Conservation (phyloP, 2,888 invertebrate genomes). For the Synergus umbraculus region DNA sequence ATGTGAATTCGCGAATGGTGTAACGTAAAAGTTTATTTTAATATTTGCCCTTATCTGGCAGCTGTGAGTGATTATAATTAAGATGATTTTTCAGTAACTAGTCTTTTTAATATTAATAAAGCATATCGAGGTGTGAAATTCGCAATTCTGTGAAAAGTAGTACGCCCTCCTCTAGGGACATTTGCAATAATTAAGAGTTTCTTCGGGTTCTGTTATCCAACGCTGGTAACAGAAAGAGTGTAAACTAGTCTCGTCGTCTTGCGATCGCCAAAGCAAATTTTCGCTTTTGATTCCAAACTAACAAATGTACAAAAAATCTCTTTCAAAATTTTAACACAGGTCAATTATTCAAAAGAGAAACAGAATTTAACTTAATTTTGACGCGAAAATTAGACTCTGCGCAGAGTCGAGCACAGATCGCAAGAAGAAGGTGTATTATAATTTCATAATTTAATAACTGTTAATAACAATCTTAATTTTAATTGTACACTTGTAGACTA, state of each 20-base stretch:
- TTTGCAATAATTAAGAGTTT: slow-evolving; percentile 55
- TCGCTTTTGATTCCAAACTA: slow-evolving; percentile 50
- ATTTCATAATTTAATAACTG: background rate
- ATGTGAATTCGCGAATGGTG: background rate
- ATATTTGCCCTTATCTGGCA: slow-evolving; percentile 21
- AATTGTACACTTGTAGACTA: background rate
- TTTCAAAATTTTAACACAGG: background rate
- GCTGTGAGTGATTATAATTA: slow-evolving; percentile 29
- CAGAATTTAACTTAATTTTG: background rate
- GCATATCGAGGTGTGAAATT: slow-evolving; percentile 20
- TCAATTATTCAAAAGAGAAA: background rate
- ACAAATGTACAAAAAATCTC: background rate
- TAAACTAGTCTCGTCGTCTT: slow-evolving; percentile 72
- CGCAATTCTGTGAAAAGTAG: background rate
- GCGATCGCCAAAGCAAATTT: slow-evolving; percentile 59
- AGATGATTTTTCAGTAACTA: slow-evolving; percentile 13
- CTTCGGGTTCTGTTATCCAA: slow-evolving; percentile 54
- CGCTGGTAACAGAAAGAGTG: slow-evolving; percentile 67
- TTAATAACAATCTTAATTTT: background rate
- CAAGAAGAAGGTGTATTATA: slow-evolving; percentile 32
- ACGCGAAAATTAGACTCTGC: background rate
- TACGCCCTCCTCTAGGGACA: slow-evolving; percentile 44
- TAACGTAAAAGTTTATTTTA: background rate
- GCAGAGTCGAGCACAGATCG: slow-evolving; percentile 11
- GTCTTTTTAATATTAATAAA: slow-evolving; percentile 12